These are phyloP conservation scores for Lasiurus cinereus DNA, from an alignment of 2,113 vertebrate genomes.

Conservation along the genomic window DNA sequence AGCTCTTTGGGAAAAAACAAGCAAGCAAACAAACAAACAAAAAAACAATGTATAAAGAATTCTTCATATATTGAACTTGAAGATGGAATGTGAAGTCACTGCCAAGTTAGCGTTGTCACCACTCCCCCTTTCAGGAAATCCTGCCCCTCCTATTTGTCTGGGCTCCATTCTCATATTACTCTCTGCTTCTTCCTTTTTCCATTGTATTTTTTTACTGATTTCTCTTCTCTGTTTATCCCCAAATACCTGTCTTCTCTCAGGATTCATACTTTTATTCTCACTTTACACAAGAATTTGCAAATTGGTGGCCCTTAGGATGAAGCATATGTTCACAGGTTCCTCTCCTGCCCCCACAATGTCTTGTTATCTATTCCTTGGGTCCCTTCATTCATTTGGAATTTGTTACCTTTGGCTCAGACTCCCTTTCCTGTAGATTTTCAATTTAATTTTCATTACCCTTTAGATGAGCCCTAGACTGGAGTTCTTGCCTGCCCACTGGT, in stretches of 20 bases:
- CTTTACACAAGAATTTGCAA: background rate
- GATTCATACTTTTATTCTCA: background rate
- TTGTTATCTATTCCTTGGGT: background rate
- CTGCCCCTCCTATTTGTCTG: background rate
- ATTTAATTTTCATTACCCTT: background rate
- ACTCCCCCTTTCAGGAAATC: background rate
- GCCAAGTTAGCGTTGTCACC: background rate
- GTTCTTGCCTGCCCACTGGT: background rate
- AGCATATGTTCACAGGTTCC: background rate
- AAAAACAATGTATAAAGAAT: background rate
- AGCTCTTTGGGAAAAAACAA: background rate
- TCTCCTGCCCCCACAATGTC: background rate
- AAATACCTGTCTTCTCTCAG: background rate
- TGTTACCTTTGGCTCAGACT: background rate
- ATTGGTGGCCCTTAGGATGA: background rate
- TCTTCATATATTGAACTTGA: background rate
- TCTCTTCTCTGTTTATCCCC: background rate
- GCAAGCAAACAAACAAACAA: too few relatives aligned
- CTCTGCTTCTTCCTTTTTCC: background rate
- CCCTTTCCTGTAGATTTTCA: background rate
- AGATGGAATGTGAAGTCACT: background rate
- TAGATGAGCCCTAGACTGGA: background rate
- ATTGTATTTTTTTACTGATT: background rate
- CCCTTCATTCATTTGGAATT: background rate
- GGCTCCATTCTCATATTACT: background rate